Base-by-base conservation (phyloP, 1,140 invertebrate species). In the Acromyrmex charruanus region DNA sequence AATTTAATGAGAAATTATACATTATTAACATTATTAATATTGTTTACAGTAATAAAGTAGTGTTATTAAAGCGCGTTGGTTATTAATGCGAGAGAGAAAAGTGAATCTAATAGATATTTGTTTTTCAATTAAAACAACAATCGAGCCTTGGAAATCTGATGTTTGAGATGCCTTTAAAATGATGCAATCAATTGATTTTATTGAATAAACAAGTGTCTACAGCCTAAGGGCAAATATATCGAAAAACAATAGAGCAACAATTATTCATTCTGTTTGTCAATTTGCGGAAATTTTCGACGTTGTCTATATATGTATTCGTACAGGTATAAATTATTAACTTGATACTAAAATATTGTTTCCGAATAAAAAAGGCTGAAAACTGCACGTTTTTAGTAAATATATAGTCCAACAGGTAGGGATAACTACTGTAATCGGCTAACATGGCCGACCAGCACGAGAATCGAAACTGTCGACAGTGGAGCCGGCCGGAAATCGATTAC, bases 381-480 rank as follows among this genome's bases (percentile, higher is more conserved):
- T 49, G 28, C 18, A 59, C 21, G 39, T 79, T 66, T 66, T 35
- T 39, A 55, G 18, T n/a, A n/a, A 21, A 51, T 49, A 51, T 44
- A 16, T 14, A 74, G 14, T 59, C 69, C 55, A 84, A 84, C 58
- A 84, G 69, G 80, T 84, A 75, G 55, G 53, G 69, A 63, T 59
- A 84, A 84, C 69, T 61, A 61, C 55, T 63, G 18, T 84, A 75
- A 84, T 84, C 80, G 80, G 69, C 80, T 84, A 84, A 84, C 80
- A 63, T 61, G 69, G 55, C 55, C 18, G 69, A 59, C 55, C n/a
- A 31, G 80, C 51, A 25, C 68, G 80, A 35, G 25, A 61, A 84
- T 84, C 77, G 77, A 68, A 80, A 80, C 28, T 25, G 80, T 31
- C 68, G 80, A 51, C 58, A 51, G 35, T 49, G 68, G 68, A 72